Conservation (phyloP, 2,113 vertebrate genomes). For the Hippopotamus amphibius region DNA sequence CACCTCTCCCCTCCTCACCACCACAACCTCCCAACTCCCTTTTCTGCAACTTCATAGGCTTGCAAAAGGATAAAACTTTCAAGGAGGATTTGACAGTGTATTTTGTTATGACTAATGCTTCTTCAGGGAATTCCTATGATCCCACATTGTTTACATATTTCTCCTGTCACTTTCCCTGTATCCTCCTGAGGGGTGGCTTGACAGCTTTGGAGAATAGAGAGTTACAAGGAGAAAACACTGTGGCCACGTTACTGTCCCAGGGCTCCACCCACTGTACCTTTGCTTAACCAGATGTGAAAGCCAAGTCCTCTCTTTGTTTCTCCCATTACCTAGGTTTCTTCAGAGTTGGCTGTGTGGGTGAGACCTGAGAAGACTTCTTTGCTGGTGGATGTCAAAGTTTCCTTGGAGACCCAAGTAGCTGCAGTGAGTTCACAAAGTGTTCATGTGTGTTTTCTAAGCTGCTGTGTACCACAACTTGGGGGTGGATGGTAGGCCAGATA, state of each 20-base stretch:
- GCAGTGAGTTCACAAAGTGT: not conserved
- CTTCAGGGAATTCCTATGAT: not conserved
- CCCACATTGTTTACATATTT: not conserved
- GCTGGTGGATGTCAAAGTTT: not conserved
- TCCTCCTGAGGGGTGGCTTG: not conserved
- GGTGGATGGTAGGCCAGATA: not conserved
- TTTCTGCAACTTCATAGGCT: not conserved
- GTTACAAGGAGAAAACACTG: not conserved
- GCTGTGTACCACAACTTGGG: not conserved
- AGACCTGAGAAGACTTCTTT: not conserved
- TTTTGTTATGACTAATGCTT: not conserved
- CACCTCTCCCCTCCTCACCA: not conserved
- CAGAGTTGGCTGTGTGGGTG: not conserved
- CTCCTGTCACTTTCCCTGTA: not conserved
- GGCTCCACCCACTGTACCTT: not conserved
- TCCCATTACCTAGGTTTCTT: not conserved
- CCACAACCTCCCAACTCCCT: not conserved
- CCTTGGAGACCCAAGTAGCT: not conserved
- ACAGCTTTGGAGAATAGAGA: not conserved
- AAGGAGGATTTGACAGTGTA: not conserved
- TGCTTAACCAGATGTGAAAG: not conserved
- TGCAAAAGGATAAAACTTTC: not conserved
- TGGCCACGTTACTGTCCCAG: fast-evolving
- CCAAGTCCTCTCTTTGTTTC: not conserved
- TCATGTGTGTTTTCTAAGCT: not conserved